A percentile compares a stretch with the other conserved stretches of the same genome.
phyloP scores from a whole-genome alignment of 2,113 vertebrate species.

The Caranx melampygus region DNA sequence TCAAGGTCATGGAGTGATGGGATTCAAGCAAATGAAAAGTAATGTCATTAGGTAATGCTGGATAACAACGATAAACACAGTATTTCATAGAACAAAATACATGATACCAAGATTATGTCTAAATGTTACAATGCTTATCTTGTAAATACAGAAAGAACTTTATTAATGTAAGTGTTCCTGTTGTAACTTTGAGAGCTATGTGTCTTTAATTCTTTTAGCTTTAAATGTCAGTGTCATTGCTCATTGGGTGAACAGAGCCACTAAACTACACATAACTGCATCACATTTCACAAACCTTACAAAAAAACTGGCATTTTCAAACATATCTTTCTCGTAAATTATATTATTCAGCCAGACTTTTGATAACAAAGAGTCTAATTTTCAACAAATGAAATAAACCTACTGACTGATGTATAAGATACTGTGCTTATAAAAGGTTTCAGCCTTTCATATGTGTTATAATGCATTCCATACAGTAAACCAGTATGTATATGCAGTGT shows the following conservation, averaged over 20 bases:
- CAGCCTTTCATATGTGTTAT: neutral
- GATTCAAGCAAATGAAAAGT: no score
- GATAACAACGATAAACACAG: no score
- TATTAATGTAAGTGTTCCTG: neutral
- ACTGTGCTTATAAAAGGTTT: neutral
- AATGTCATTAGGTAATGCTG: no score
- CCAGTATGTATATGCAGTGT: neutral
- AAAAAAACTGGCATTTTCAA: neutral
- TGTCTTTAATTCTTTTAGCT: constrained; percentile 4
- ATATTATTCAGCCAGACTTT: neutral
- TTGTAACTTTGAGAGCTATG: neutral
- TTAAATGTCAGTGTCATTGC: constrained; percentile 7
- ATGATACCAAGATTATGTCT: no score
- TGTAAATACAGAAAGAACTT: neutral
- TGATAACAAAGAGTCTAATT: neutral
- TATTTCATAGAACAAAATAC: no score
- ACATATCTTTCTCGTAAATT: neutral
- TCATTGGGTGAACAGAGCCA: neutral
- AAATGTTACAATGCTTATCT: no score
- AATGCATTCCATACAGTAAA: neutral
- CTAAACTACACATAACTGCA: neutral
- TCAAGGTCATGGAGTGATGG: neutral
- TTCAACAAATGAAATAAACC: neutral
- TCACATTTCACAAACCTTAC: constrained; percentile 1
- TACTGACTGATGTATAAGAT: neutral